Evolutionary conservation across 2,888 invertebrate species (phyloP), one percentile per base, ranked within the genome.

Genomic region (Orthosia gothica): DNA sequence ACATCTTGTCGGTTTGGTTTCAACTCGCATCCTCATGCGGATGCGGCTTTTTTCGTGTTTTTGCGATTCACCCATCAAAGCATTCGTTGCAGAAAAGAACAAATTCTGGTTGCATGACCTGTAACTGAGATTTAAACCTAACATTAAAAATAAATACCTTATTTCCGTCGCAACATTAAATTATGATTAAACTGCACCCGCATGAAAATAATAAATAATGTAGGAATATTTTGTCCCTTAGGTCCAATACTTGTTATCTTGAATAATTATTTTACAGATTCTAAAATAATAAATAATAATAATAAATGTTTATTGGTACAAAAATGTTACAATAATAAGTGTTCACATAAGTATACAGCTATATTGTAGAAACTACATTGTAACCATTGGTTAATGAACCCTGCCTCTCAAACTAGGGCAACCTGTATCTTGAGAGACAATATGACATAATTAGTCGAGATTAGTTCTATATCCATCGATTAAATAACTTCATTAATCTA

Each of bases 391-490:
- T n/a, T n/a, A n/a, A n/a, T n/a, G n/a, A n/a, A n/a, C n/a, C n/a
- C n/a, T n/a, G n/a, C n/a, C n/a, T n/a, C n/a, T n/a, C n/a, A n/a
- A n/a, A n/a, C n/a, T n/a, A n/a, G n/a, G n/a, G n/a, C n/a, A n/a
- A n/a, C n/a, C n/a, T n/a, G n/a, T n/a, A n/a, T n/a, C n/a, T n/a
- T n/a, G n/a, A n/a, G n/a, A n/a, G n/a, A n/a, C n/a, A n/a, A n/a
- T n/a, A n/a, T n/a, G n/a, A n/a, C n/a, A n/a, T n/a, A n/a, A n/a
- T n/a, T n/a, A n/a, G n/a, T n/a, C n/a, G n/a, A 45, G 18, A 65
- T 80, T 62, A 54, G 54, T 67, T 72, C 45, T 65, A 59, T 54
- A 57, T 63, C n/a, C 45, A 69, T 68, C 55, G 49, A 70, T 80
- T 49, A 59, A 26, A 26, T 70, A 65, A 58, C 23, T 74, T 20